Conservation (phyloP, 1,140 invertebrate species). For the Drosophila albomicans region DNA sequence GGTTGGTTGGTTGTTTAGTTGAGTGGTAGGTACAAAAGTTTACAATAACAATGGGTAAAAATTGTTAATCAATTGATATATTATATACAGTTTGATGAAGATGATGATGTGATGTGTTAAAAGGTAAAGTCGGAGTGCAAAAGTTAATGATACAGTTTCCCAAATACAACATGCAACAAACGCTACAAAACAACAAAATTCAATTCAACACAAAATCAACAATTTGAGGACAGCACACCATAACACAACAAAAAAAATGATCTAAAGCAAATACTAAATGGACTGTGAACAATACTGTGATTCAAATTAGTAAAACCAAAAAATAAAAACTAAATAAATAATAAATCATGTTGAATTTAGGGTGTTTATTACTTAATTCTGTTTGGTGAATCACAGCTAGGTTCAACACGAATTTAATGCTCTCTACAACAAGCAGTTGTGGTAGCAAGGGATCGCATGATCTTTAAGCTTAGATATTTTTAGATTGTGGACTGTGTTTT, state of each 20-base stretch:
- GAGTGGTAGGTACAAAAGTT: constrained; percentile 70
- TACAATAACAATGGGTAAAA: constrained; percentile 79
- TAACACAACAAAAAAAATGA: not conserved
- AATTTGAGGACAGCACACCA: constrained; percentile 4
- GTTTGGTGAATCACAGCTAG: constrained; percentile 2
- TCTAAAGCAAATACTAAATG: not conserved
- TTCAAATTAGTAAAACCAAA: constrained; percentile 7
- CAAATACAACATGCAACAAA: constrained; percentile 20
- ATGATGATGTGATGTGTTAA: constrained; percentile 48
- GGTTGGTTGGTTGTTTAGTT: constrained; percentile 41
- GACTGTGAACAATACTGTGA: constrained; percentile 4
- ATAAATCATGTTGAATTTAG: not conserved
- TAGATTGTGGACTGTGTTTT: constrained; percentile 22
- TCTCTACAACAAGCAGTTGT: constrained; percentile 15
- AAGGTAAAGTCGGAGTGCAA: constrained; percentile 19
- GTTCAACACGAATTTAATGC: constrained; percentile 8
- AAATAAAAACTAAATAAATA: not conserved
- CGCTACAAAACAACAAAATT: not conserved
- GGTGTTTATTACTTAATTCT: not conserved
- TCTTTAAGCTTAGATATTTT: not conserved
- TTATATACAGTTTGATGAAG: constrained; percentile 75
- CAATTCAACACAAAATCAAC: constrained; percentile 8
- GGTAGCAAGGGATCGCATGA: constrained; percentile 15
- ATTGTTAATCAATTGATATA: constrained; percentile 77
- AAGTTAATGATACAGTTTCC: constrained; percentile 10